These are phyloP conservation scores for Parthenolecanium corni DNA, from an alignment of 2,888 invertebrate species.

Conservation along the genomic window DNA sequence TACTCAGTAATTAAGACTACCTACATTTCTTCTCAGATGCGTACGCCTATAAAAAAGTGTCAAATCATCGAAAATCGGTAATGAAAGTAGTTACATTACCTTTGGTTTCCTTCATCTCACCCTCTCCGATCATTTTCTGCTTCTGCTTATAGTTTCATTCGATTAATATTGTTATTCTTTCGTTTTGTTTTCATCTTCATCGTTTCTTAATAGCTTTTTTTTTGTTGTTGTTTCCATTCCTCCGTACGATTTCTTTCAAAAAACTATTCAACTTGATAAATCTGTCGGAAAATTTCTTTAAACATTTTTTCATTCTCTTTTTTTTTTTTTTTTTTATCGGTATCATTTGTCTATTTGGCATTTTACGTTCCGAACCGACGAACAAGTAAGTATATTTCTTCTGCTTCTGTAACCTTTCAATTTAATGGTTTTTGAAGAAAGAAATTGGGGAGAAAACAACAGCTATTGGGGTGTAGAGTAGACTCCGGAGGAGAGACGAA, in stretches of 20 bases:
- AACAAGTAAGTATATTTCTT: slow-evolving; percentile 28
- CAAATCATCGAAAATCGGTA: too few species aligned
- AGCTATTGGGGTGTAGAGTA: neutral
- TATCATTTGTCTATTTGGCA: slow-evolving; percentile 26
- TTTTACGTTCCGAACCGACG: slow-evolving; percentile 22
- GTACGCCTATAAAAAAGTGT: too few species aligned
- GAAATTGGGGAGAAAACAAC: neutral
- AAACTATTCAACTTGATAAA: slow-evolving; percentile 25
- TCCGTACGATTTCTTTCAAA: neutral
- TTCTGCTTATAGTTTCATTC: slow-evolving; percentile 10
- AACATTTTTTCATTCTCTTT: slow-evolving; percentile 12
- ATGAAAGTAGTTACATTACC: too few species aligned
- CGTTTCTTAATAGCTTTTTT: slow-evolving; percentile 27
- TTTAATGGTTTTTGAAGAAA: slow-evolving; percentile 22
- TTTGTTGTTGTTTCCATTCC: neutral
- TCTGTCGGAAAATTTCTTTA: slow-evolving; percentile 28
- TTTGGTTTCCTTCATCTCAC: too few species aligned
- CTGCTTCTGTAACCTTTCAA: slow-evolving; percentile 28
- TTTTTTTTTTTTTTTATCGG: neutral
- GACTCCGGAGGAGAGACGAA: neutral
- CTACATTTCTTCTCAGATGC: too few species aligned
- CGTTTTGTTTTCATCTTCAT: slow-evolving; percentile 8
- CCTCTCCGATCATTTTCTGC: neutral
- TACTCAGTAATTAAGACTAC: too few species aligned
- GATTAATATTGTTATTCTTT: slow-evolving; percentile 9